Conservation (phyloP, 2,888 invertebrate genomes). For the Conistra vaccinii region DNA sequence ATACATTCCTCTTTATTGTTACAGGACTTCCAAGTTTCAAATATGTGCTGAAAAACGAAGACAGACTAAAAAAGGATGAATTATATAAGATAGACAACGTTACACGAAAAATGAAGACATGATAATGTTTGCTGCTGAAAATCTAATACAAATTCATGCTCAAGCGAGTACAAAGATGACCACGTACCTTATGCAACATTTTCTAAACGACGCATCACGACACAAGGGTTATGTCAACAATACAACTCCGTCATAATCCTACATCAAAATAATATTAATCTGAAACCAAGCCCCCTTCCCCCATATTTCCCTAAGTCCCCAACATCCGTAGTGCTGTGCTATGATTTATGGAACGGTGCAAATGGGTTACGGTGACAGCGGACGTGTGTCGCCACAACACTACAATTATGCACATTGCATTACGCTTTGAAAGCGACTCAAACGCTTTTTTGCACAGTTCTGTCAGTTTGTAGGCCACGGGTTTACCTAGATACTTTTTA, state of each 20-base stretch:
- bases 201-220: background rate
- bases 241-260: background rate
- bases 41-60: background rate
- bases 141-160: background rate
- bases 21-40: background rate
- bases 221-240: background rate
- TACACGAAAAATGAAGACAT: background rate
- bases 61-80: background rate
- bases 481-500: slow-evolving; percentile 24
- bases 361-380: slow-evolving; percentile 87
- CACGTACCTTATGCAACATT: background rate
- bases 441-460: slow-evolving; percentile 57
- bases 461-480: slow-evolving; percentile 53
- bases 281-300: background rate
- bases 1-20: background rate
- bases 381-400: slow-evolving; percentile 72
- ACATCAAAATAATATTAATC: slow-evolving; percentile 26
- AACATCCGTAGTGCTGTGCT: slow-evolving; percentile 69
- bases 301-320: slow-evolving; percentile 63
- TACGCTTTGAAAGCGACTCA: slow-evolving; percentile 63
- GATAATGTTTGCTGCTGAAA: background rate
- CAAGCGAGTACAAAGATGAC: background rate
- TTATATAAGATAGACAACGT: background rate
- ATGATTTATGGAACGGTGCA: slow-evolving; percentile 88
- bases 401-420: slow-evolving; percentile 83